phyloP scores from a whole-genome alignment of 1,140 invertebrate genomes.

The Rhopalosiphum padi region DNA sequence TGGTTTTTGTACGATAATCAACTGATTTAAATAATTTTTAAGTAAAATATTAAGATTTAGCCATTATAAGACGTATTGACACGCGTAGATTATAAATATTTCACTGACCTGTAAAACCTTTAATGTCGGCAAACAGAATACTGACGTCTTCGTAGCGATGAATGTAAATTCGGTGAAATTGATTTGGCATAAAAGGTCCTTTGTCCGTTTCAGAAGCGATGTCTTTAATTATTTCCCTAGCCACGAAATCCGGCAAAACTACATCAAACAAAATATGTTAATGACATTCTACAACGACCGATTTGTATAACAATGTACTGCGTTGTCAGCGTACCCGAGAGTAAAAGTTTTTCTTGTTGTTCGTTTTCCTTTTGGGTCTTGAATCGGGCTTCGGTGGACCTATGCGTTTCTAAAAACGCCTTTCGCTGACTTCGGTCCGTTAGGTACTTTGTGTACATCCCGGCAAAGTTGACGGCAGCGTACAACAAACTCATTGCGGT shows the following conservation, averaged over 20 bases:
- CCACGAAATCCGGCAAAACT: constrained; percentile 96
- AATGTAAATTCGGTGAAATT: constrained; percentile 98
- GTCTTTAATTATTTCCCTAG: constrained; percentile 90
- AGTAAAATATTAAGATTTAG: not conserved
- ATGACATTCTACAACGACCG: not conserved
- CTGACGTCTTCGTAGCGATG: constrained; percentile 96
- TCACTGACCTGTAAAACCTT: constrained; percentile 87
- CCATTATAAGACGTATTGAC: not conserved
- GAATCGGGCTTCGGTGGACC: constrained; percentile 93
- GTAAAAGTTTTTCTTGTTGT: constrained; percentile 88
- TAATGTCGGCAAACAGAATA: constrained; percentile 98
- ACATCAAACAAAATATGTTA: constrained; percentile 60
- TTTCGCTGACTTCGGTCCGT: constrained; percentile 94
- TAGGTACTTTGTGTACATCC: constrained; percentile 96
- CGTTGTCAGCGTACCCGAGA: constrained; percentile 72
- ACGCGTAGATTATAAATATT: not conserved
- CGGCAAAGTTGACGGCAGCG: constrained; percentile 88
- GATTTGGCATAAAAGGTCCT: constrained; percentile 76
- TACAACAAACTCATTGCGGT: constrained; percentile 83
- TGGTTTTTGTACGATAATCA: not conserved
- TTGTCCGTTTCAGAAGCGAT: constrained; percentile 79
- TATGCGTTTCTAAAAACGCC: constrained; percentile 93
- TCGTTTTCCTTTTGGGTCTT: constrained; percentile 93
- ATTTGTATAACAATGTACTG: constrained; percentile 6
- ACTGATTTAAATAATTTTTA: not conserved